Conservation (phyloP, 2,113 vertebrate species). For the Catharus bicknelli region DNA sequence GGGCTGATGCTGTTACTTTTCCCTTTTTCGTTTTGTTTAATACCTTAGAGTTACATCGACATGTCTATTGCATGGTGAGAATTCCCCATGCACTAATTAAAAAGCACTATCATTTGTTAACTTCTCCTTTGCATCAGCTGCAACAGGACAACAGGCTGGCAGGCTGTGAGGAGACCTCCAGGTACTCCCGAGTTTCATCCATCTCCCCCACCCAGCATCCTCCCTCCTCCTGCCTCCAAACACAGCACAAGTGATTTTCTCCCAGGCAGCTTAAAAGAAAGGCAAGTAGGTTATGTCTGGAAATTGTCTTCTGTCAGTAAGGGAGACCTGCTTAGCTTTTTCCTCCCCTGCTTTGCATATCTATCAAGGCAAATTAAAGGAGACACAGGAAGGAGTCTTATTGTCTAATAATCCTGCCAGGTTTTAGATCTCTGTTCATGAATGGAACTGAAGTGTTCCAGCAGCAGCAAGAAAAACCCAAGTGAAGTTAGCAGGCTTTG, state of each 20-base stretch:
- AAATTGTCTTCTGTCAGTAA: constrained; percentile 46
- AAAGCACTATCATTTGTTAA: constrained; percentile 40
- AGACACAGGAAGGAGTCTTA: constrained; percentile 31
- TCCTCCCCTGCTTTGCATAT: constrained; percentile 34
- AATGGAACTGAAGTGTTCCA: background rate
- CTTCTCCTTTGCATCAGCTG: constrained; percentile 17
- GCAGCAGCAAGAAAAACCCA: background rate
- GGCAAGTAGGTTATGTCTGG: background rate
- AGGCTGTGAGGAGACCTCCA: background rate
- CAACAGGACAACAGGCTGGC: background rate
- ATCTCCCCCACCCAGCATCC: background rate
- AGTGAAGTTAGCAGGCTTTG: background rate
- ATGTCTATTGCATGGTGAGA: background rate
- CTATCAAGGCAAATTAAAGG: constrained; percentile 55
- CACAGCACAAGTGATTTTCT: background rate
- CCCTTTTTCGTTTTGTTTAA: background rate
- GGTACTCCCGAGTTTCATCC: background rate
- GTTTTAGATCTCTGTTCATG: background rate
- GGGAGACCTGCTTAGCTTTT: constrained; percentile 33
- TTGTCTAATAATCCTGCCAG: constrained; percentile 29
- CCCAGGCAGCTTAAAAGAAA: background rate
- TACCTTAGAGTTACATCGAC: background rate
- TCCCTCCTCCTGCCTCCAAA: background rate
- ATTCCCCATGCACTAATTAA: constrained; percentile 37
- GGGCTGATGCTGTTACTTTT: background rate